phyloP scores from a whole-genome alignment of 2,113 vertebrate genomes.

The Catharus bicknelli region DNA sequence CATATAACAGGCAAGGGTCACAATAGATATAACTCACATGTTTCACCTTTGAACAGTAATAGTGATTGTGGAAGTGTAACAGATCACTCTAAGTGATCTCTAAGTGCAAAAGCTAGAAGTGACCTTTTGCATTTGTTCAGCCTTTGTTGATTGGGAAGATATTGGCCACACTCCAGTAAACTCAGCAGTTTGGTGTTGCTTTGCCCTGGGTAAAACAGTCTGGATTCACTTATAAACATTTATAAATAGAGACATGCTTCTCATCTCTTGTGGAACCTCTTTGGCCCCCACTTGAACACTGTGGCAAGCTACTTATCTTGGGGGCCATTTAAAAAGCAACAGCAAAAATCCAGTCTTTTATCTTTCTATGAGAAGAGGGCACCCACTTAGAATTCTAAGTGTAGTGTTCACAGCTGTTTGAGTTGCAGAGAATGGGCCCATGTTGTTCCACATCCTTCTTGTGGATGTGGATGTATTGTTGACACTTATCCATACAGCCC shows the following conservation, averaged over 20 bases:
- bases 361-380: not conserved
- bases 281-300: not conserved
- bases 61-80: not conserved
- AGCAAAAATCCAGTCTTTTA: not conserved
- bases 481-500: not conserved
- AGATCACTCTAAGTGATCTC: not conserved
- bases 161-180: not conserved
- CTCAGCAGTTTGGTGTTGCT: not conserved
- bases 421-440: not conserved
- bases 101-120: not conserved
- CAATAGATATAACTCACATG: not conserved
- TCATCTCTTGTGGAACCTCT: not conserved
- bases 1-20: not conserved
- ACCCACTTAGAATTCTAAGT: not conserved
- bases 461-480: not conserved
- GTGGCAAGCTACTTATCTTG: not conserved
- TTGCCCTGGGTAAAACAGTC: not conserved
- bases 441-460: not conserved
- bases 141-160: not conserved
- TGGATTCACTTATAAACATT: not conserved
- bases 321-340: not conserved
- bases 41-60: not conserved
- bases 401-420: not conserved
- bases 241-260: not conserved
- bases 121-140: not conserved